A percentile compares a stretch with the other conserved stretches of the same genome.
phyloP scores from a whole-genome alignment of 2,113 vertebrate genomes.

The Notarius lentiginosus region DNA sequence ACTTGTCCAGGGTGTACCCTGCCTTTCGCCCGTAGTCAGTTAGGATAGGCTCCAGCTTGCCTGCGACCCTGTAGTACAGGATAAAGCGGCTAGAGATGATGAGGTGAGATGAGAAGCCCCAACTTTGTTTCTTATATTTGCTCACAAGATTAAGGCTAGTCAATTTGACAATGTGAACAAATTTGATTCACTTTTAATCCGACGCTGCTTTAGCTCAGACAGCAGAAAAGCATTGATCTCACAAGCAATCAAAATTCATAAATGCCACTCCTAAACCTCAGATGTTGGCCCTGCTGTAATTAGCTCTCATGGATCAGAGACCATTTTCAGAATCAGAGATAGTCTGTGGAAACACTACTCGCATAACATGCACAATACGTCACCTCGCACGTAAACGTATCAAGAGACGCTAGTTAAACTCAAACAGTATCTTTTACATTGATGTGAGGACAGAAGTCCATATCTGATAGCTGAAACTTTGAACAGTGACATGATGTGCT shows the following conservation, averaged over 20 bases:
- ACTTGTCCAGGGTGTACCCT: too few relatives aligned
- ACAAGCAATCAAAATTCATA: neutral
- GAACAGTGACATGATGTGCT: neutral
- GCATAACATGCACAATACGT: neutral
- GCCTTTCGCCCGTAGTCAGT: too few relatives aligned
- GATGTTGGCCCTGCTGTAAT: neutral
- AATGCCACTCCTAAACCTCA: neutral
- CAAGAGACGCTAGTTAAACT: neutral
- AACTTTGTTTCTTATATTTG: neutral
- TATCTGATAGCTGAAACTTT: neutral
- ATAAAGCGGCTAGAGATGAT: too few relatives aligned
- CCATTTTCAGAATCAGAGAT: neutral
- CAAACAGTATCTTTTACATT: neutral
- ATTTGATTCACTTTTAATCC: neutral
- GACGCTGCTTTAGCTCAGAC: neutral
- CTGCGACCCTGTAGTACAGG: too few relatives aligned
- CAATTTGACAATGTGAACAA: neutral
- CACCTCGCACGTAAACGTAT: neutral
- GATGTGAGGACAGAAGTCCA: neutral
- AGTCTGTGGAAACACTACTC: neutral
- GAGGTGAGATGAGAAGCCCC: too few relatives aligned
- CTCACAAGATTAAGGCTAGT: neutral
- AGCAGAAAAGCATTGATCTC: neutral
- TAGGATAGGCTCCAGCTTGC: too few relatives aligned
- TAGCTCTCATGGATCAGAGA: neutral